Percentiles rank a stretch among this genome's conserved stretches.
Evolutionary conservation across 2,113 vertebrate genomes (phyloP).

Genomic region (Zingel zingel): DNA sequence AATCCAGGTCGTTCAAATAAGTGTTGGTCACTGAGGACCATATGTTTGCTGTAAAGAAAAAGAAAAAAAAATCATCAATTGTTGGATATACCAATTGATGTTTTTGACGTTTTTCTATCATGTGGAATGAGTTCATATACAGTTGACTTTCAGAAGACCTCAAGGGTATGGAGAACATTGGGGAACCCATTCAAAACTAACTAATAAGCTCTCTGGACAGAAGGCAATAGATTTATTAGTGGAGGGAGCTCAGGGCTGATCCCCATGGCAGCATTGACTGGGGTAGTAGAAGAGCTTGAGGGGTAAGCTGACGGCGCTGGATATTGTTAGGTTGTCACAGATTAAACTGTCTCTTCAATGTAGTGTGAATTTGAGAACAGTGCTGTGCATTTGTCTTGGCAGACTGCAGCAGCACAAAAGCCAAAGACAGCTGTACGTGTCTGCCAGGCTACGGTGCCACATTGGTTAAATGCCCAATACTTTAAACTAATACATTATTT

Average conservation of each 20-base stretch:
- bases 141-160: conserved; percentile 52
- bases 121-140: background rate
- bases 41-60: background rate
- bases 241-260: background rate
- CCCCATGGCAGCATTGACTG: conserved; percentile 8
- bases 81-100: background rate
- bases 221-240: conserved; percentile 24
- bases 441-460: conserved; percentile 42
- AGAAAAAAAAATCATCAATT: background rate
- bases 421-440: conserved; percentile 41
- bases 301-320: background rate
- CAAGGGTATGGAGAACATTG: background rate
- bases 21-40: background rate
- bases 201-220: conserved; percentile 27
- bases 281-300: conserved; percentile 1
- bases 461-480: conserved; percentile 38
- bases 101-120: background rate
- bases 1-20: background rate
- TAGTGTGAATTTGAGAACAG: conserved; percentile 11
- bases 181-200: conserved; percentile 17
- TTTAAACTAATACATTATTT: conserved; percentile 21
- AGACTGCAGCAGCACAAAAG: conserved; percentile 17
- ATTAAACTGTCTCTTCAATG: conserved; percentile 29
- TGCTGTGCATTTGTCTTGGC: conserved; percentile 24
- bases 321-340: conserved; percentile 15